Conservation (phyloP, 2,888 invertebrate genomes). For the Platycnemis pennipes region DNA sequence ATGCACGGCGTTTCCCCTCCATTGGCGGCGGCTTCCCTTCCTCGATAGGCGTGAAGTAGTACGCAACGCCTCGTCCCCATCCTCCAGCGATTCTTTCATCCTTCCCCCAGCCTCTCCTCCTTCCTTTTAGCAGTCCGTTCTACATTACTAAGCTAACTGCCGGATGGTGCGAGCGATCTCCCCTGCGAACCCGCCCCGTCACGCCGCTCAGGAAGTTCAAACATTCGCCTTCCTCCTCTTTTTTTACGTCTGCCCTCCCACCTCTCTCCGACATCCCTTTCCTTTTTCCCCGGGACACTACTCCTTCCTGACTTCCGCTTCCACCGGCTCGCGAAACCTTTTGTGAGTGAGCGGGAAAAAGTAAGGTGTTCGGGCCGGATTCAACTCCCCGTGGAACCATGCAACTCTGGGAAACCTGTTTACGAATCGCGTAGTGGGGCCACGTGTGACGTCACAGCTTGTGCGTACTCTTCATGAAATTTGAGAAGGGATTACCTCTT, state of each 20-base stretch:
- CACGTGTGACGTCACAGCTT: not conserved
- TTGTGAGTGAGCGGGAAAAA: not conserved
- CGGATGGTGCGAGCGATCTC: not conserved
- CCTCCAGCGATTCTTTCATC: not conserved
- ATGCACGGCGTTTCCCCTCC: not conserved
- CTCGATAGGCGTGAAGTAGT: not conserved
- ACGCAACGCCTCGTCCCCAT: not conserved
- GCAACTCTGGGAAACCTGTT: not conserved
- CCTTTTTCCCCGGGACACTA: not conserved
- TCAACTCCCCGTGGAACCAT: not conserved
- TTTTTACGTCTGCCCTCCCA: not conserved
- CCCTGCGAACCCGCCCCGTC: not conserved
- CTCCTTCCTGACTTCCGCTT: not conserved
- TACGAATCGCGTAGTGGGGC: not conserved
- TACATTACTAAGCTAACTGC: slow-evolving; percentile 27
- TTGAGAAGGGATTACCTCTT: too few relatives aligned
- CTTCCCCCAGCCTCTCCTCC: not conserved
- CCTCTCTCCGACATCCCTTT: not conserved
- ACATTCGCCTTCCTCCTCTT: not conserved
- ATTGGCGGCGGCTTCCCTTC: not conserved
- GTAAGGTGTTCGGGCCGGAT: not conserved
- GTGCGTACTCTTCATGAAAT: not conserved
- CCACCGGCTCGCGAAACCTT: not conserved
- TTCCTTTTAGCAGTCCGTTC: not conserved
- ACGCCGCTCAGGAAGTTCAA: slow-evolving; percentile 39